Conservation (phyloP, 2,113 vertebrate genomes). For the Bos indicus region DNA sequence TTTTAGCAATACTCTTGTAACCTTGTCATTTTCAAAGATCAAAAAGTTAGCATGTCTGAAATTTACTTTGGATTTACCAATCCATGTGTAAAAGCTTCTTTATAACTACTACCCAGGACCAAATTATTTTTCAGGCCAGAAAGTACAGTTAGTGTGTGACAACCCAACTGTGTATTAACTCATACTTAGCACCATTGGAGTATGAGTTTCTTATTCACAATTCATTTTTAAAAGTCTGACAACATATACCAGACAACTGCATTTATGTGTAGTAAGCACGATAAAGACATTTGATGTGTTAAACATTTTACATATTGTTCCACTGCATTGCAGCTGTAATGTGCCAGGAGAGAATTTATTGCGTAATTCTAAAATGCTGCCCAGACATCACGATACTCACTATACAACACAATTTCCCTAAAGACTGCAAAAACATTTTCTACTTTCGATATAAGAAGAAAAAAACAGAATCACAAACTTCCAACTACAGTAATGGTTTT, state of each 20-base stretch:
- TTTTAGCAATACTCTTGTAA: not conserved
- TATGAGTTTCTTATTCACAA: not conserved
- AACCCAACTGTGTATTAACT: not conserved
- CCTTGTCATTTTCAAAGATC: slow-evolving; percentile 39
- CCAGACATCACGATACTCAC: not conserved
- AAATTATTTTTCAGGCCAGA: not conserved
- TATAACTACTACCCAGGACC: not conserved
- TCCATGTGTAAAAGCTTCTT: not conserved
- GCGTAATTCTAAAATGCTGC: not conserved
- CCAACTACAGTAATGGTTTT: not conserved
- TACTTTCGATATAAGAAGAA: not conserved
- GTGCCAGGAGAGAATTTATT: not conserved
- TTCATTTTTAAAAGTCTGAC: not conserved
- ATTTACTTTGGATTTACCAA: slow-evolving; percentile 2
- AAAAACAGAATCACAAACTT: not conserved
- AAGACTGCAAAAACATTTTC: not conserved
- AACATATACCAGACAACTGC: not conserved
- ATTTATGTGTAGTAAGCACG: not conserved
- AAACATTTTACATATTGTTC: not conserved
- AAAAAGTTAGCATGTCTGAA: not conserved
- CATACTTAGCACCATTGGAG: not conserved
- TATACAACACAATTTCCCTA: not conserved
- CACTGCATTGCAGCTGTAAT: not conserved
- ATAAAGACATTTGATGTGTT: not conserved
- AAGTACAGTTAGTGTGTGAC: not conserved